These are phyloP conservation scores for Cairina moschata DNA, from an alignment of 2,113 vertebrate species.

Conservation along the genomic window DNA sequence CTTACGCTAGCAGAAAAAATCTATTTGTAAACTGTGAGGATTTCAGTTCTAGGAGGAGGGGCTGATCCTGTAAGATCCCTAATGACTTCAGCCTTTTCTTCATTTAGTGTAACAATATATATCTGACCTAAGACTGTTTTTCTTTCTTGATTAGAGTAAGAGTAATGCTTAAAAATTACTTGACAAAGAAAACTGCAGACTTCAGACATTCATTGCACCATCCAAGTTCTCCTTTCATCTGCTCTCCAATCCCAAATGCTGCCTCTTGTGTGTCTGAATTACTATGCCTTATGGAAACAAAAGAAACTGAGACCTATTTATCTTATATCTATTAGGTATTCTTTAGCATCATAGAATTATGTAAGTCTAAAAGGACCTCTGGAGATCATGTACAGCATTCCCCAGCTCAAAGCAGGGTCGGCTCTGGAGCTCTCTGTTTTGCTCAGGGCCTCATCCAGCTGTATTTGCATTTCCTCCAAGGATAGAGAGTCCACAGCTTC, in stretches of 20 bases:
- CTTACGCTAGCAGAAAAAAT: neutral
- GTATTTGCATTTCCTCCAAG: neutral
- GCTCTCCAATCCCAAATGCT: neutral
- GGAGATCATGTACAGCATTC: neutral
- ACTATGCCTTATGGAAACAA: neutral
- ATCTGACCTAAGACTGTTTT: neutral
- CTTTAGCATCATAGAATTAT: neutral
- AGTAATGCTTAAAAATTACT: neutral
- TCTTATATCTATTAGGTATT: neutral
- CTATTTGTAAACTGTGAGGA: neutral
- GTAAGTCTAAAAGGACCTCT: neutral
- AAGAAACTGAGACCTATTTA: neutral
- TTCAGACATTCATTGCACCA: neutral
- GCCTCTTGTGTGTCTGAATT: neutral
- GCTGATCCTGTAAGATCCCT: neutral
- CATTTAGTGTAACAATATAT: neutral
- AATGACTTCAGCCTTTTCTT: neutral
- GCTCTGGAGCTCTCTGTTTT: neutral
- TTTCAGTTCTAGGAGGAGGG: neutral
- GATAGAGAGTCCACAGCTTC: neutral
- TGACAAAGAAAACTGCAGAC: neutral
- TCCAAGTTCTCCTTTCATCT: neutral
- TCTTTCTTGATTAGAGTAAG: neutral
- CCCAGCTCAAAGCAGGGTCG: neutral
- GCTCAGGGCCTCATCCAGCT: neutral